Percentiles rank a stretch among this genome's conserved stretches.
Evolutionary conservation across 2,797 vertebrate species (phyloP).

Genomic region (Poeciliopsis infans): DNA sequence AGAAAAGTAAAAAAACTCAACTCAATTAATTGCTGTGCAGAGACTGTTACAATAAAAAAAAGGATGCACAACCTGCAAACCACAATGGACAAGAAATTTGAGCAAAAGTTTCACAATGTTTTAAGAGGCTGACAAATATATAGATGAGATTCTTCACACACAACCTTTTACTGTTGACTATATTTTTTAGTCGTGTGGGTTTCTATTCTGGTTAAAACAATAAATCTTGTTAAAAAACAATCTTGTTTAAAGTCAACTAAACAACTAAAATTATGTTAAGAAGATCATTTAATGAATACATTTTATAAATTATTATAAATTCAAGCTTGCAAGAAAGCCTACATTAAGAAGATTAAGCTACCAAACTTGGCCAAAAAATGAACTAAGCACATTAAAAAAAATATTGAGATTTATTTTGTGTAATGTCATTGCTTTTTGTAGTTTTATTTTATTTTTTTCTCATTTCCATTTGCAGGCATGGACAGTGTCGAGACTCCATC

Average conservation of each 20-base stretch:
- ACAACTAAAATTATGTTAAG: neutral
- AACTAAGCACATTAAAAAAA: neutral
- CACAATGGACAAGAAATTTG: neutral
- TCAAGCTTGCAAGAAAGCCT: neutral
- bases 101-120: neutral
- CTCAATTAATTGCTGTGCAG: neutral
- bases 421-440: slow-evolving; percentile 9
- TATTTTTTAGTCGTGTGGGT: neutral
- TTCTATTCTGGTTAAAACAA: neutral
- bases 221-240: neutral
- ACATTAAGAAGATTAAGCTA: neutral
- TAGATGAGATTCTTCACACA: neutral
- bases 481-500: slow-evolving; percentile 86
- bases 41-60: neutral
- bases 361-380: neutral
- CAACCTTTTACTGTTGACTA: neutral
- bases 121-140: neutral
- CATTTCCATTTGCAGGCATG: slow-evolving; percentile 58
- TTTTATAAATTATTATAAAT: neutral
- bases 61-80: neutral
- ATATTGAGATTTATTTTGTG: neutral
- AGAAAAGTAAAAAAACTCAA: neutral
- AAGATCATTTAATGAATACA: neutral
- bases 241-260: neutral
- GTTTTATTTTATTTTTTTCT: slow-evolving; percentile 9